Evolutionary conservation across 2,113 vertebrate genomes (phyloP).

Genomic region (Ageneiosus marmoratus): DNA sequence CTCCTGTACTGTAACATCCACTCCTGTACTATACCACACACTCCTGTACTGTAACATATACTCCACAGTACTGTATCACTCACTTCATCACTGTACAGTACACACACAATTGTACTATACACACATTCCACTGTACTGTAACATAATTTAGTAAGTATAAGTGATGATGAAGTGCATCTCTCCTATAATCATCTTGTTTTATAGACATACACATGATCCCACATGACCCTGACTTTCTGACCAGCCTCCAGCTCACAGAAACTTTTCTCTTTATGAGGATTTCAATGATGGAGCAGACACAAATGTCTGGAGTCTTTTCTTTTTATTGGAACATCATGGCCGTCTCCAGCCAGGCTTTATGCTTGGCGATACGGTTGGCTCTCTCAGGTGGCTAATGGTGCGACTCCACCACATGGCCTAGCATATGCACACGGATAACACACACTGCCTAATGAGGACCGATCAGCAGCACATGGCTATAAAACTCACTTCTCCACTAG

Average conservation of each 20-base stretch:
- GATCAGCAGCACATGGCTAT: background rate
- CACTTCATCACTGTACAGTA: no score
- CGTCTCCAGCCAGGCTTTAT: background rate
- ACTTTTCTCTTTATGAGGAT: background rate
- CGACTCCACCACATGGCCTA: slow-evolving; percentile 18
- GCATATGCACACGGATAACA: slow-evolving; percentile 23
- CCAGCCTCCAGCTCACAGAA: background rate
- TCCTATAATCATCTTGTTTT: background rate
- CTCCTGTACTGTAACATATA: background rate
- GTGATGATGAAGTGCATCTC: background rate
- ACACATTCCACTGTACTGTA: no score
- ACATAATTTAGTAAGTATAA: no score
- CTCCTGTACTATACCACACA: no score
- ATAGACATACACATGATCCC: background rate
- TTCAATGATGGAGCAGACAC: background rate
- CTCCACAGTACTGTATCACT: no score
- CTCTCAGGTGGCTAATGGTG: slow-evolving; percentile 30
- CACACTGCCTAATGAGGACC: slow-evolving; percentile 18
- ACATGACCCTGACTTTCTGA: background rate
- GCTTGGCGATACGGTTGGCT: background rate
- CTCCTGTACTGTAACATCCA: no score
- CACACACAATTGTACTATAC: no score
- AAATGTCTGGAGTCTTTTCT: background rate
- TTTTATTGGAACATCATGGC: background rate
- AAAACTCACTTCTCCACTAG: background rate